These are phyloP conservation scores for Diploscapter pachys DNA, from an alignment of 1,140 invertebrate genomes.

Conservation along the genomic window DNA sequence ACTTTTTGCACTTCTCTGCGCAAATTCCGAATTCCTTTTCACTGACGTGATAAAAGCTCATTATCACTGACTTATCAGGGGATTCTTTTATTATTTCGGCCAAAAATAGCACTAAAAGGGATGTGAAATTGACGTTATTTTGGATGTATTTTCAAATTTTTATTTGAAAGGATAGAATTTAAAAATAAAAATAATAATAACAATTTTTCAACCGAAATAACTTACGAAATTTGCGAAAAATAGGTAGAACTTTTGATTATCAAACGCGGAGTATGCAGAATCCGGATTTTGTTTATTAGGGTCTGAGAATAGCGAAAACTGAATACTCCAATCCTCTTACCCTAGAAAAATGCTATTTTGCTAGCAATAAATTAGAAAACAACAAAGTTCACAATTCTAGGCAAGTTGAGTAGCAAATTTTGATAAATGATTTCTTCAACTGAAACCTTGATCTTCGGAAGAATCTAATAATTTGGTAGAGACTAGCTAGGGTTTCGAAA, in stretches of 20 bases:
- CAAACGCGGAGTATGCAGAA: not conserved
- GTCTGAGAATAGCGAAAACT: too few species aligned
- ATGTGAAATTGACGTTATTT: not conserved
- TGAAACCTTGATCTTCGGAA: not conserved
- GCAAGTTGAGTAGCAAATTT: not conserved
- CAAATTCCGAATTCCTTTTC: too few species aligned
- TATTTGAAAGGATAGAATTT: not conserved
- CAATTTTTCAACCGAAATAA: constrained; percentile 3
- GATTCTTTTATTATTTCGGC: too few species aligned
- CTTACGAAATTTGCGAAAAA: not conserved
- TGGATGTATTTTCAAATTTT: not conserved
- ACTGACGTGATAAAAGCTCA: too few species aligned
- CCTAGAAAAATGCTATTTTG: not conserved
- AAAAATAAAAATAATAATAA: not conserved
- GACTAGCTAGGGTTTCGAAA: not conserved
- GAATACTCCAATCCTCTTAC: not conserved
- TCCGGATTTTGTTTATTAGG: not conserved
- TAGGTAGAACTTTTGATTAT: not conserved
- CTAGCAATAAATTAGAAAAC: not conserved
- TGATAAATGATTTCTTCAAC: not conserved
- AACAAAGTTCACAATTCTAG: not conserved
- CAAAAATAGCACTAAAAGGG: too few species aligned
- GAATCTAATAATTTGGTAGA: not conserved
- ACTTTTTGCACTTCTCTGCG: too few species aligned
- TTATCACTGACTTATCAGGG: too few species aligned